Conservation (phyloP, 2,113 vertebrate genomes). For the Caretta caretta region DNA sequence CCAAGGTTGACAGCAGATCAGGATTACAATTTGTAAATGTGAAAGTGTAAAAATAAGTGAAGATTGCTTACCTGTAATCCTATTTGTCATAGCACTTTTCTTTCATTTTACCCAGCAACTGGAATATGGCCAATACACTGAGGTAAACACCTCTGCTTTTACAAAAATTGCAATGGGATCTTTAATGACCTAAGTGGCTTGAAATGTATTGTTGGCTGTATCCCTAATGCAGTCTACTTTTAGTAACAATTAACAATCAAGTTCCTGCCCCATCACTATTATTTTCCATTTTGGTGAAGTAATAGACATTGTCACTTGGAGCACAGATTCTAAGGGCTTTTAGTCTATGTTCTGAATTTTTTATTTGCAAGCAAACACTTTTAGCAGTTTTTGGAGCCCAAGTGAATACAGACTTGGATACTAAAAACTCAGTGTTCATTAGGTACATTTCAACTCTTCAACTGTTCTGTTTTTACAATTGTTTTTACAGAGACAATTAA, state of each 20-base stretch:
- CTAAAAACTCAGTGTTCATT: background rate
- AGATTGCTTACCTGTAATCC: too few species aligned
- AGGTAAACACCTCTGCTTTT: background rate
- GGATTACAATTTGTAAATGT: too few species aligned
- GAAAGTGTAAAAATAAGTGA: too few species aligned
- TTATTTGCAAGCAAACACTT: background rate
- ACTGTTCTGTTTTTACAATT: background rate
- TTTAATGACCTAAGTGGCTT: background rate
- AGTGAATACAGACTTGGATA: background rate
- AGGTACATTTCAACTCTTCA: background rate
- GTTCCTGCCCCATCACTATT: background rate
- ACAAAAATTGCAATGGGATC: background rate
- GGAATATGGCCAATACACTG: background rate
- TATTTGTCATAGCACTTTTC: too few species aligned
- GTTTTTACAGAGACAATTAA: background rate
- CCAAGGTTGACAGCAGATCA: too few species aligned
- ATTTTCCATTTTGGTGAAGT: background rate
- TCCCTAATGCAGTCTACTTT: background rate
- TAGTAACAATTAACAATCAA: background rate
- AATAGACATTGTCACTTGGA: background rate
- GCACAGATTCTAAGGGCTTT: background rate
- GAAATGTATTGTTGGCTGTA: background rate
- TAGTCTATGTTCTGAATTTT: background rate
- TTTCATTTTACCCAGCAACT: too few species aligned
- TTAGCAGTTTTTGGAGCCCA: too few species aligned